Evolutionary conservation across 64 coral and sea anemone genomes (phyloP).

Genomic region (Montipora foliosa): DNA sequence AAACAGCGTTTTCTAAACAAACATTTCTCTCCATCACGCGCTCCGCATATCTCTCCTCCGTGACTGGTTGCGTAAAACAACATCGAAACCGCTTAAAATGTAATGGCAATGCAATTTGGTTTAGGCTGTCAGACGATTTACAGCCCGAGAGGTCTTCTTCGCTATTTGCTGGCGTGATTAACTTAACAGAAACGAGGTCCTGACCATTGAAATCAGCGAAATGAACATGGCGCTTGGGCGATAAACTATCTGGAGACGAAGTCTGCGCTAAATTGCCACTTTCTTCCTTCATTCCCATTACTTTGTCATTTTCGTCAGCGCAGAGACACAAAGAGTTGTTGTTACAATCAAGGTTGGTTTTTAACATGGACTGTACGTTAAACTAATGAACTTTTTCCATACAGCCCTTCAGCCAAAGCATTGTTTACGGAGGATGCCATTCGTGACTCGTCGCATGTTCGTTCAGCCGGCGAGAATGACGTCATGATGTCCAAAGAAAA

Average conservation of each 20-base stretch:
- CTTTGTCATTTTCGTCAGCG: neutral
- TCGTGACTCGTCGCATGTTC: constrained; percentile 7
- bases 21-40: constrained; percentile 76
- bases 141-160: constrained; percentile 65
- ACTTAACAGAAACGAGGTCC: constrained; percentile 83
- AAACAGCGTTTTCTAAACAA: constrained; percentile 87
- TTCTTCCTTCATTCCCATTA: constrained; percentile 51
- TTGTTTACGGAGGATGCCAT: neutral
- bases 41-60: constrained; percentile 36
- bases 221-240: constrained; percentile 77
- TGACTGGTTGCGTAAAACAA: constrained; percentile 80
- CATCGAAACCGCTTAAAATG: constrained; percentile 67
- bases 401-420: neutral
- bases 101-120: constrained; percentile 23
- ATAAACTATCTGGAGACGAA: constrained; percentile 32
- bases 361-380: neutral
- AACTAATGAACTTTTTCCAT: neutral
- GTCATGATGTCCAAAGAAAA: neutral
- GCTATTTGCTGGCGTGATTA: constrained; percentile 90
- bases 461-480: neutral
- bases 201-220: constrained; percentile 87
- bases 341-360: neutral
- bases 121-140: constrained; percentile 41
- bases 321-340: neutral
- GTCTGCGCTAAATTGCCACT: neutral